phyloP scores from a whole-genome alignment of 2,797 vertebrate species.

The Balearica regulorum region DNA sequence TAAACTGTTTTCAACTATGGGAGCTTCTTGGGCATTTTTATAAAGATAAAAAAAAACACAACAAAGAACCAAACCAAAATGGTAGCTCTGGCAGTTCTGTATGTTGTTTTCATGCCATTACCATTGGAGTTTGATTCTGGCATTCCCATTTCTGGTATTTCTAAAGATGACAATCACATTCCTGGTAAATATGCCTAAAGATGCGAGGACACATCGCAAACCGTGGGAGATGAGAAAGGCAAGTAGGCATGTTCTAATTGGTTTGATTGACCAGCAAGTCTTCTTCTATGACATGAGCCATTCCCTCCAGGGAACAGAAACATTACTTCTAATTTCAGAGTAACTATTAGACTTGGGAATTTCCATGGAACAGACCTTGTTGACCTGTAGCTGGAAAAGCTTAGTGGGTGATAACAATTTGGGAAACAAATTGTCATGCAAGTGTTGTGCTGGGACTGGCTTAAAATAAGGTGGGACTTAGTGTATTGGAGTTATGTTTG shows the following conservation, averaged over 20 bases:
- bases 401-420: not conserved
- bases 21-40: not conserved
- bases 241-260: not conserved
- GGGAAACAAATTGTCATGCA: not conserved
- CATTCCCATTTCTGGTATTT: not conserved
- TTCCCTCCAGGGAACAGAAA: not conserved
- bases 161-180: not conserved
- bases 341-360: not conserved
- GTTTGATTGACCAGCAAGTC: not conserved
- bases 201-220: not conserved
- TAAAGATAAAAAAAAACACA: not conserved
- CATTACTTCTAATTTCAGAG: not conserved
- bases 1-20: not conserved
- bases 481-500: not conserved
- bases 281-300: accelerated
- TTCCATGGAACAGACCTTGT: not conserved
- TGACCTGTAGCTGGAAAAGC: not conserved
- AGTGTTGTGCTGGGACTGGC: not conserved
- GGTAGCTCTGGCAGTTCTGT: not conserved
- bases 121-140: not conserved
- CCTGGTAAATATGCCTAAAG: not conserved
- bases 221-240: not conserved
- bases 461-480: not conserved
- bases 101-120: not conserved
- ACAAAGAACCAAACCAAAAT: not conserved